phyloP scores from a whole-genome alignment of 92 coral and sea anemone species.

The Parazoanthus atlanticus region DNA sequence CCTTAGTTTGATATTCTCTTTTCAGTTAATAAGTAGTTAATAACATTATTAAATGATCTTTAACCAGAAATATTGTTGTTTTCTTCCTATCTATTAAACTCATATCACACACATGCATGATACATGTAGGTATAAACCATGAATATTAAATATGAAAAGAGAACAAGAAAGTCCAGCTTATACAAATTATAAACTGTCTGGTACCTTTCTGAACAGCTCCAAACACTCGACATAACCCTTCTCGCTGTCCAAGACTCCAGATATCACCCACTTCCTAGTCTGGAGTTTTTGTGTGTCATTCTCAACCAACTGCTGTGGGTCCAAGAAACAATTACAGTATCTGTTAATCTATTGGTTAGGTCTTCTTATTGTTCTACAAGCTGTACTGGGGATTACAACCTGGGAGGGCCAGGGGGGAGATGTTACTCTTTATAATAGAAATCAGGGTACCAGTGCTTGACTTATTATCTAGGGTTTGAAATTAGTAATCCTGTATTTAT shows the following conservation, averaged over 20 bases:
- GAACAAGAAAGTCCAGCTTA: not conserved
- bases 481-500: too few relatives aligned
- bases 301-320: conserved; percentile 45
- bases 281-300: conserved; percentile 80
- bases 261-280: conserved; percentile 98
- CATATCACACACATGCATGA: too few relatives aligned
- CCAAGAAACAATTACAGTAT: not conserved
- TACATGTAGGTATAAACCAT: not conserved
- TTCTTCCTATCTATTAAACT: too few relatives aligned
- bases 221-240: conserved; percentile 89
- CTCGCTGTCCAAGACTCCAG: conserved; percentile 94
- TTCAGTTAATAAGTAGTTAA: too few relatives aligned
- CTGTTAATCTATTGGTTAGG: not conserved
- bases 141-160: not conserved
- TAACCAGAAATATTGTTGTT: too few relatives aligned
- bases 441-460: too few relatives aligned
- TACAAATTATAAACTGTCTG: not conserved
- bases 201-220: conserved; percentile 73
- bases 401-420: too few relatives aligned
- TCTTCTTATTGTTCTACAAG: not conserved
- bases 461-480: too few relatives aligned
- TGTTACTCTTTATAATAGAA: too few relatives aligned
- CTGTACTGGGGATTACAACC: not conserved
- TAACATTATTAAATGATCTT: too few relatives aligned
- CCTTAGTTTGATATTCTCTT: too few relatives aligned